Evolutionary conservation across 2,888 invertebrate genomes (phyloP), one percentile per base, ranked within the genome.

Genomic region (Polia nebulosa): DNA sequence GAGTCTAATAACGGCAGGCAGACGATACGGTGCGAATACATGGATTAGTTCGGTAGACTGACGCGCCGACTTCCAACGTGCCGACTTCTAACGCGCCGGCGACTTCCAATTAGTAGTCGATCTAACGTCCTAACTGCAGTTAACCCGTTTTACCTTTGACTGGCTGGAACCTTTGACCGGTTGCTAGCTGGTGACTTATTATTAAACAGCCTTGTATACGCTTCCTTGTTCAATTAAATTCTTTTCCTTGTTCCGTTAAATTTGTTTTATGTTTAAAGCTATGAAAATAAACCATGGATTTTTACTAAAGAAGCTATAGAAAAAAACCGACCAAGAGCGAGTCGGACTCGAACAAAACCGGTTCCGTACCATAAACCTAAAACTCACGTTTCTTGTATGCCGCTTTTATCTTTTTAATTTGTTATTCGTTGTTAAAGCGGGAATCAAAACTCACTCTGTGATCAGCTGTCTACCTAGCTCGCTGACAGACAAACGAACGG

Each of bases 21-120:
- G 57, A 78, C 47, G 78, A 62, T 11, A 47, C 20, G 32, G 36
- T 47, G 32, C 59, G 55, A 76, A 63, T 41, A 45, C 71, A 58
- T 76, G 63, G 57, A 77, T 80, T 80, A 80, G 64, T 80, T 76
- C 39, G 29, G 15, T 44, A 56, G 20, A 45, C 60, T 47, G 58
- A 41, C 39, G 22, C 41, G 7, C 45, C 15, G 7, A 52, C 52
- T 52, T 51, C 51, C 29, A 11, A 51, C 29, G 51, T 25, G 25
- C 29, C n/a, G 11, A 51, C 51, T 51, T 51, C n/a, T n/a, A 51
- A 51, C n/a, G 51, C 51, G 68, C 41, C 51, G 27, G 41, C 56
- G 59, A 69, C 76, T 63, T 60, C 81, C 76, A 77, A 77, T 77
- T 77, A 77, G 76, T 80, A 36, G 39, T 25, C 63, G 34, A 64